phyloP scores from a whole-genome alignment of 2,113 vertebrate genomes.

The Oxygymnocypris stewartii region DNA sequence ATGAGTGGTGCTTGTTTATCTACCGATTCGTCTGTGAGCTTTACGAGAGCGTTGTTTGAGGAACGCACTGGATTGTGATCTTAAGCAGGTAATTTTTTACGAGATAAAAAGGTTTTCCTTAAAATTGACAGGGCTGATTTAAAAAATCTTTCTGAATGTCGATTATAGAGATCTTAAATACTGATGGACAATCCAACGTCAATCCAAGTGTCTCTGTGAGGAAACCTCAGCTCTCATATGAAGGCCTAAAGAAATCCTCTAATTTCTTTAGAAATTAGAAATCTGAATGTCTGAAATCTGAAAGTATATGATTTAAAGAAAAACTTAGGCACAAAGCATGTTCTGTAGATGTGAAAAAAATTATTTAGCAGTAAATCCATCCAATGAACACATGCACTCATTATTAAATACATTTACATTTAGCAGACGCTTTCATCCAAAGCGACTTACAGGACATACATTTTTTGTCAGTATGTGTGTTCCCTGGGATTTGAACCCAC shows the following conservation, averaged over 20 bases:
- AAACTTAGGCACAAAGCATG: background rate
- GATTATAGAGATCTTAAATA: slow-evolving; percentile 4
- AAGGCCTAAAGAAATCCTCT: background rate
- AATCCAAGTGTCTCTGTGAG: background rate
- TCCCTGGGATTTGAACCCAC: too few relatives aligned
- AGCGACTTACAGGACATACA: too few relatives aligned
- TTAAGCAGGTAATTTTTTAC: background rate
- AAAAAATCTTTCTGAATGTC: background rate
- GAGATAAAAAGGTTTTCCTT: slow-evolving; percentile 7
- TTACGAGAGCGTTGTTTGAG: background rate
- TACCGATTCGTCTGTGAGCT: background rate
- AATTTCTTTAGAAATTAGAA: background rate
- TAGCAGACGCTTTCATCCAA: too few relatives aligned
- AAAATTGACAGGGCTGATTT: background rate
- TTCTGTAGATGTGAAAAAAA: background rate
- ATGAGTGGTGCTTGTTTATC: slow-evolving; percentile 6
- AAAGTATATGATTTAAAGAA: background rate
- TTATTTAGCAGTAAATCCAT: background rate
- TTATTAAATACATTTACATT: background rate
- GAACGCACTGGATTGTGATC: background rate
- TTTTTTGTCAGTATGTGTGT: too few relatives aligned
- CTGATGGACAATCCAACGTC: background rate
- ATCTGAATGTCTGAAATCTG: background rate
- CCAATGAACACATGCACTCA: background rate
- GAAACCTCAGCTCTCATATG: background rate